phyloP scores from a whole-genome alignment of 2,888 invertebrate species.

The Sarcophaga carnaria region DNA sequence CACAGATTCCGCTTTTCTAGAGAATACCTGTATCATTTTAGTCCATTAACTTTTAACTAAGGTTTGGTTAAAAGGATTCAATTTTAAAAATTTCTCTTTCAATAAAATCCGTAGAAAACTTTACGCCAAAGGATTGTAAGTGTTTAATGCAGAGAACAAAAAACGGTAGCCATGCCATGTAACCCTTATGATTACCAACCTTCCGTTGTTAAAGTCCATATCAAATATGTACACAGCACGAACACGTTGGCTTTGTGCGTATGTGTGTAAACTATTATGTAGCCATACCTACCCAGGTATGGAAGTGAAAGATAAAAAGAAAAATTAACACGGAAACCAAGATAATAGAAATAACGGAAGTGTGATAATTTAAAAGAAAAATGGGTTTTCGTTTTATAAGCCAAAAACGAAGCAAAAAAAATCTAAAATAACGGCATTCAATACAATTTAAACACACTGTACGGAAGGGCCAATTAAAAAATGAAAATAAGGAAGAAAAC shows the following conservation, averaged over 20 bases:
- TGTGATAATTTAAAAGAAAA: constrained; percentile 59
- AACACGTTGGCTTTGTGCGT: too few relatives aligned
- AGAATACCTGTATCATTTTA: neutral
- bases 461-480: neutral
- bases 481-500: constrained; percentile 27
- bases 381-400: neutral
- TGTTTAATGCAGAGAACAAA: constrained; percentile 13
- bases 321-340: constrained; percentile 39
- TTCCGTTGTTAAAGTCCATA: constrained; percentile 28
- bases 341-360: constrained; percentile 62
- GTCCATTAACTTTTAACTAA: constrained; percentile 31
- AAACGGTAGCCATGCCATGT: constrained; percentile 31
- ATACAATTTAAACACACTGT: too few relatives aligned
- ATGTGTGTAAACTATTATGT: too few relatives aligned
- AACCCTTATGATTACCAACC: constrained; percentile 41
- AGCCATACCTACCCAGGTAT: too few relatives aligned
- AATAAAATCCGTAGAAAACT: too few relatives aligned
- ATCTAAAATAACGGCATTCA: too few relatives aligned
- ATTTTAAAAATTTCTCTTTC: too few relatives aligned
- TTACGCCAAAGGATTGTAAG: neutral
- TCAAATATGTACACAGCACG: constrained; percentile 3
- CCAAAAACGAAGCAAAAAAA: too few relatives aligned
- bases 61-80: neutral
- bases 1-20: neutral
- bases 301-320: too few relatives aligned